These are phyloP conservation scores for Fistularia commersonii DNA, from an alignment of 2,797 vertebrate genomes.

Conservation along the genomic window DNA sequence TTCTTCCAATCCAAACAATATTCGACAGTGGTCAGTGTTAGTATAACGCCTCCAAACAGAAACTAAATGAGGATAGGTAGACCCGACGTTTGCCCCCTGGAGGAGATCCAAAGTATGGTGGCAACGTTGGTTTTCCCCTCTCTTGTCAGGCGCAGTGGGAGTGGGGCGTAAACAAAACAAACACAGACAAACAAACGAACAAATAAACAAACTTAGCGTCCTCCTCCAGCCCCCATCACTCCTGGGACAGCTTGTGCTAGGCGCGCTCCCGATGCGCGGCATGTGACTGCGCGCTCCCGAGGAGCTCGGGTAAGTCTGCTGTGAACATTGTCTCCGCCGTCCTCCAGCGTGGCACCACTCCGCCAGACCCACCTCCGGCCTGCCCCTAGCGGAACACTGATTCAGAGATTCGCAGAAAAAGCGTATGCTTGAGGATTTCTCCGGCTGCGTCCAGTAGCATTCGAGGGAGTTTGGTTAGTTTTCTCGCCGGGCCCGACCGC, in stretches of 20 bases:
- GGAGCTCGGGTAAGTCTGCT: conserved; percentile 20
- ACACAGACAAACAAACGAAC: neutral
- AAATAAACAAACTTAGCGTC: neutral
- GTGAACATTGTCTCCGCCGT: conserved; percentile 28
- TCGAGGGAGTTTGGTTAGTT: conserved; percentile 33
- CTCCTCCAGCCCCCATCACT: no score
- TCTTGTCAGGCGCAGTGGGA: no score
- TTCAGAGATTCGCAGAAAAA: conserved; percentile 8
- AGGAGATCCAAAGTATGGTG: no score
- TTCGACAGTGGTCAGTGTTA: no score
- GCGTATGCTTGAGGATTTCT: conserved; percentile 21
- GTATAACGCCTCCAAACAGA: no score
- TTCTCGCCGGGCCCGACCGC: conserved; percentile 51
- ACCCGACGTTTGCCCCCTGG: no score
- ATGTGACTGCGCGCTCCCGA: conserved; percentile 66
- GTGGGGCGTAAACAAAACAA: neutral
- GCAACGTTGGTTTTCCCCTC: no score
- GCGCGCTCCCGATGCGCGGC: conserved; percentile 42
- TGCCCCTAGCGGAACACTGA: conserved; percentile 14
- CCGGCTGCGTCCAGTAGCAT: conserved; percentile 5
- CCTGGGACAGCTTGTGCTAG: neutral
- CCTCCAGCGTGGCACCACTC: conserved; percentile 63
- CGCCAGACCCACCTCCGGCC: neutral
- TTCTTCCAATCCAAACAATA: no score
- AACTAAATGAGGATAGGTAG: no score